Evolutionary conservation across 2,888 invertebrate species (phyloP).

Genomic region (Nemoura dubitans): DNA sequence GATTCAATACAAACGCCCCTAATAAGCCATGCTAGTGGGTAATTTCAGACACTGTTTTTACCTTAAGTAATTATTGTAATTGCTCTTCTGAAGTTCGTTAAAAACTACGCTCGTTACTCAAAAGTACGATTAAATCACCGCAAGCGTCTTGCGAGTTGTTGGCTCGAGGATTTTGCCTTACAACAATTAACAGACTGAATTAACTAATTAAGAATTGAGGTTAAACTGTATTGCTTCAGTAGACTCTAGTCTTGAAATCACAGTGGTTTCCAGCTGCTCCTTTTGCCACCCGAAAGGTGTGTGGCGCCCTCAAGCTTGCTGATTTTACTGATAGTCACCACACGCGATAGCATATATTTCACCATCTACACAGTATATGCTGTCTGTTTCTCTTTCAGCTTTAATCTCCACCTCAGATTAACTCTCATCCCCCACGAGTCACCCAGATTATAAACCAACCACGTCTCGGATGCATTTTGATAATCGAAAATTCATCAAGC

Average conservation of each 20-base stretch:
- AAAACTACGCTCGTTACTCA: not conserved
- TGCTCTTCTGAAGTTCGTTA: not conserved
- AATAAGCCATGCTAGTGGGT: not conserved
- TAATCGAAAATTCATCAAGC: constrained; percentile 29
- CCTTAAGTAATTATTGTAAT: not conserved
- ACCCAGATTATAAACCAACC: constrained; percentile 28
- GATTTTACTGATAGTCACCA: constrained; percentile 27
- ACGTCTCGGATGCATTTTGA: constrained; percentile 9
- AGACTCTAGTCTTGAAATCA: not conserved
- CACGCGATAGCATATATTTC: not conserved
- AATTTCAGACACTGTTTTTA: not conserved
- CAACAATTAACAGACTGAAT: constrained; percentile 8
- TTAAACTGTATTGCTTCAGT: not conserved
- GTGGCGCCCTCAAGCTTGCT: not conserved
- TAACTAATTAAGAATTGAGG: constrained; percentile 18
- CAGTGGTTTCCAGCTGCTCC: not conserved
- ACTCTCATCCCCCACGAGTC: not conserved
- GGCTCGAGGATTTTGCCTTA: not conserved
- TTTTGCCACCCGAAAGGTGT: not conserved
- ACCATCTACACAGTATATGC: not conserved
- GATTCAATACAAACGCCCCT: not conserved
- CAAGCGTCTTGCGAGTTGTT: not conserved
- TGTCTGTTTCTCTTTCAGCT: constrained; percentile 13
- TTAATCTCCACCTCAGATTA: constrained; percentile 13
- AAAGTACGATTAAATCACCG: not conserved